Base-by-base conservation (phyloP, 2,113 vertebrate genomes). In the Cyanistes caeruleus region DNA sequence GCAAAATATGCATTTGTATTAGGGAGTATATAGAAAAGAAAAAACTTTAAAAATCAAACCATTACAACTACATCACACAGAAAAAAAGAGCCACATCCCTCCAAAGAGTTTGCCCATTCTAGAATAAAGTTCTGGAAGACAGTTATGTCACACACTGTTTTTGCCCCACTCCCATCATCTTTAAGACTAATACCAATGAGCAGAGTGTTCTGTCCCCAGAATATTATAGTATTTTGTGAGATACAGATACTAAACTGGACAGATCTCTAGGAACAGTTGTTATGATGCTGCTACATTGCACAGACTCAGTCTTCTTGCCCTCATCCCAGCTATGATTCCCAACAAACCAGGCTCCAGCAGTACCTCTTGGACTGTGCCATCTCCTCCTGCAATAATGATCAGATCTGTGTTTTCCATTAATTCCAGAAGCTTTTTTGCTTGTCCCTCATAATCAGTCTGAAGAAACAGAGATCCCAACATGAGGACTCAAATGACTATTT, bases 401-500 rank as follows among this genome's bases (percentile, higher is more conserved):
- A 99, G 96, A 92, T 99, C 99, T 0, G 99, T 99, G 59, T 97
- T 98, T 72, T 99, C 99, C 98, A 99, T 98, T 69, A 99, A 37
- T 55, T 99, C 99, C 85, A 99, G 96, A n/a, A 99, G 97, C 73
- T 99, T 99, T 97, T 99, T 99, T 1, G 99, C 99, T 97, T 99
- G 99, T 52, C 99, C 99, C 95, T 99, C 99, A 96, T 99, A 99
- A 97, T 99, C 99, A 20, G 99, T 99, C 99, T 99, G 98, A 72
- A 95, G 44, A 94, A 97, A 97, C 37, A 92, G 78, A 88, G 74
- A 13, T 20, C 25, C 84, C 73, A 39, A 80, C 7, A 65, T 60
- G 23, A 93, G 79, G 81, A 80, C 14, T 72, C 68, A 91, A 75
- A 19, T 24, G 6, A 84, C 24, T 86, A 64, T 65, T 62, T 80